A percentile compares a stretch with the other conserved stretches of the same genome.
Conservation (phyloP, 2,888 invertebrate species). For the Cataglyphis rosenhaueri region DNA sequence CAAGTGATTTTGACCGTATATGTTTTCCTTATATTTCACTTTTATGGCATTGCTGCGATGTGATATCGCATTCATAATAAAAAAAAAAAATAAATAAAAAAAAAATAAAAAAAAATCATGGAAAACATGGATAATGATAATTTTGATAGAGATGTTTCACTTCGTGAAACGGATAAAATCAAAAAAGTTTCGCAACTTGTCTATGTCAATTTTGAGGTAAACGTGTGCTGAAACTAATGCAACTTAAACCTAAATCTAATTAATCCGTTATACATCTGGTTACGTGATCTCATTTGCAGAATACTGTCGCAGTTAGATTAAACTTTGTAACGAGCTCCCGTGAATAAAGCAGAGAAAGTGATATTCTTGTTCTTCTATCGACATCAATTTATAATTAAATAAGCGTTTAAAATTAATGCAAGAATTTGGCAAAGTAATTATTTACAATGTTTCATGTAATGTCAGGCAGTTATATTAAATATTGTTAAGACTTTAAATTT, state of each 20-base stretch:
- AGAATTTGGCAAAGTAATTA: background rate
- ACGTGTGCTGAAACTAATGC: constrained; percentile 2
- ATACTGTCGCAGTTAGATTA: constrained; percentile 26
- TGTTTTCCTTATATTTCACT: constrained; percentile 16
- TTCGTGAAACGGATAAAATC: background rate
- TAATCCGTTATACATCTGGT: constrained; percentile 14
- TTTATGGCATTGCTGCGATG: constrained; percentile 2
- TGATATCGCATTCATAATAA: constrained; percentile 2
- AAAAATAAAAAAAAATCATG: background rate
- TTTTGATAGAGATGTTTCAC: constrained; percentile 27
- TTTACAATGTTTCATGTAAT: background rate
- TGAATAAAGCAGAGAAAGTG: background rate
- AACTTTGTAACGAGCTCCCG: constrained; percentile 23
- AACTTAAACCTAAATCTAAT: constrained; percentile 19
- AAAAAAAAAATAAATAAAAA: background rate
- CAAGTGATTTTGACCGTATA: background rate
- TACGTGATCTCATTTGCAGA: background rate
- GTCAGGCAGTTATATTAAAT: background rate
- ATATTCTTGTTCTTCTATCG: background rate
- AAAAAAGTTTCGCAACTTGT: constrained; percentile 23
- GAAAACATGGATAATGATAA: background rate
- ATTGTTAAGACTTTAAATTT: background rate
- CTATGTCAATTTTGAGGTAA: background rate
- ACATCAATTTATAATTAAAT: background rate
- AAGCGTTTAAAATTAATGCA: background rate